Base-by-base conservation (phyloP, 2,113 vertebrate species). In the Boulengeromyrus knoepffleri region DNA sequence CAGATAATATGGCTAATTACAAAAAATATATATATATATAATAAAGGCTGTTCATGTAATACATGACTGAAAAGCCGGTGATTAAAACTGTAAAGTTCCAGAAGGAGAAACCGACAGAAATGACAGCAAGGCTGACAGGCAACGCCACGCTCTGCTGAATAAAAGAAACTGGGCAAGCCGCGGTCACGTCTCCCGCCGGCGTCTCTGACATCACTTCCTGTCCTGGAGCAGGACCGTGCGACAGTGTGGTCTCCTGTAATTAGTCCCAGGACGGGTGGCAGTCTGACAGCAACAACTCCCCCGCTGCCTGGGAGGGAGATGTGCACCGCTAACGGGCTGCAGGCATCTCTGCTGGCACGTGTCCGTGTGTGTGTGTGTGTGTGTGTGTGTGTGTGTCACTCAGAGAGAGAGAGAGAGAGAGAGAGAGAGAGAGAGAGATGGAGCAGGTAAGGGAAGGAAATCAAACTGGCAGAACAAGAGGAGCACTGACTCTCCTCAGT, bases 361-460 rank as follows among this genome's bases (percentile, higher is more conserved):
- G 74, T 77, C 74, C 74, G 10, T 80, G 39, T 24, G n/a, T 19
- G 83, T 19, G 45, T 56, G 9, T 36, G n/a, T 31, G 27, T 56
- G 53, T 56, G 4, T 19, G 52, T 53, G 52, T 50, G 47, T 49
- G 49, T 52, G 50, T 52, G n/a, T 53, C 24, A 66, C 62, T 66
- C 62, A 66, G 62, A 66, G 62, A 27, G 86, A 91, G 52, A 91
- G 50, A 2, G 27, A 5, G 84, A 91, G 50, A 2, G 27, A 42
- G 42, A 24, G 36, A n/a, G 49, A 45, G 85, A 13, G 36, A 5
- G 27, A 21, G 27, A 27, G 1, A 19, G 49, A 13, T 19, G 93
- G 87, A 92, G 89, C 92, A 92, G 93, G 93, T 93, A 93, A 92
- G 89, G 91, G 91, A 93, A 90, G 56, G 91, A 91, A 89, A 92